These are phyloP conservation scores for Leptinotarsa juncta DNA, from an alignment of 2,888 invertebrate species.

Conservation along the genomic window DNA sequence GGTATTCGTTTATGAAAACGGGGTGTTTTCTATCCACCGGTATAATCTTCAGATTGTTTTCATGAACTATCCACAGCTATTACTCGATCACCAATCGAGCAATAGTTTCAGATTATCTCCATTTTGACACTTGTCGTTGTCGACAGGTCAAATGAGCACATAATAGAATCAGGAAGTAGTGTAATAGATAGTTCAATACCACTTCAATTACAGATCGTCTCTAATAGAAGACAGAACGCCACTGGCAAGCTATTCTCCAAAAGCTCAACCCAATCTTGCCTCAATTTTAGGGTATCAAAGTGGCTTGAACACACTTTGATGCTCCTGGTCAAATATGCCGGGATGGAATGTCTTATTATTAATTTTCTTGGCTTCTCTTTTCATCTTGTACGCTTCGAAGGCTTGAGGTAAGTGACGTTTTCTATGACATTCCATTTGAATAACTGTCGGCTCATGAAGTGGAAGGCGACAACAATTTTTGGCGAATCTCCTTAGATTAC, in stretches of 20 bases:
- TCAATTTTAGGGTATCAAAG: slow-evolving; percentile 35
- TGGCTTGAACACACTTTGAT: slow-evolving; percentile 40
- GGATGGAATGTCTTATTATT: slow-evolving; percentile 43
- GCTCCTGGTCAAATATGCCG: slow-evolving; percentile 45
- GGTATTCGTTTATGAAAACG: too few species aligned
- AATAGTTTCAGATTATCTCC: too few species aligned
- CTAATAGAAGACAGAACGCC: slow-evolving; percentile 9
- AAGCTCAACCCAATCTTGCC: slow-evolving; percentile 22
- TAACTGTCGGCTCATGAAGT: slow-evolving; percentile 3
- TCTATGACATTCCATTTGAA: background rate
- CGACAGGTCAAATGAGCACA: too few species aligned
- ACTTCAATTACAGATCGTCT: background rate
- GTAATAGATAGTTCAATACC: too few species aligned
- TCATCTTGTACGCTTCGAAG: slow-evolving; percentile 27
- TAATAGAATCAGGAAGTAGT: too few species aligned
- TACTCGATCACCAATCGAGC: too few species aligned
- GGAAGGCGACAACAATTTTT: background rate
- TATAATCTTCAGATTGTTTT: too few species aligned
- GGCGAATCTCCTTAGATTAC: background rate
- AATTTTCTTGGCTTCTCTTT: slow-evolving; percentile 42
- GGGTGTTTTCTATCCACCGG: too few species aligned
- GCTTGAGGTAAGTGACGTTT: slow-evolving; percentile 11
- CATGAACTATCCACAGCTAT: too few species aligned
- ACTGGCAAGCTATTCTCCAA: background rate
- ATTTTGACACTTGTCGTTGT: too few species aligned